A percentile compares a stretch with the other conserved stretches of the same genome.
Evolutionary conservation across 2,797 vertebrate species (phyloP).

Genomic region (Smutsia gigantea): DNA sequence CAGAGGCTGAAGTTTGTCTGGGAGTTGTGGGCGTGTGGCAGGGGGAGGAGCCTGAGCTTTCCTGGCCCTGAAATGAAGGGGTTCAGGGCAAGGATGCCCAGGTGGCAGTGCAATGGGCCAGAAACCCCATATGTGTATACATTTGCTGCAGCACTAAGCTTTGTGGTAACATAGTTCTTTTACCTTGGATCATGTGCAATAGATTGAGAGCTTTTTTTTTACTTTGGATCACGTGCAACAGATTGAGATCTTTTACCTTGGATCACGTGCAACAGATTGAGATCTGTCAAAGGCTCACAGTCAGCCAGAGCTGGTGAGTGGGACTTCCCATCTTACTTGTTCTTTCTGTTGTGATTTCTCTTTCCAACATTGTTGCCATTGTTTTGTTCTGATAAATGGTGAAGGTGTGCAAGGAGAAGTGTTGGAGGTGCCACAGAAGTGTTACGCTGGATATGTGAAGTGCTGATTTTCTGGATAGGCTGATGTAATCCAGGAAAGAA

Average conservation of each 20-base stretch:
- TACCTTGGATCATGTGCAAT: neutral
- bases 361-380: neutral
- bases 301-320: neutral
- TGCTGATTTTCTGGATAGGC: neutral
- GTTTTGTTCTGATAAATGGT: neutral
- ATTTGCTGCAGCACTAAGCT: neutral
- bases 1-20: neutral
- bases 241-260: neutral
- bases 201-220: neutral
- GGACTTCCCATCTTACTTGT: neutral
- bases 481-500: neutral
- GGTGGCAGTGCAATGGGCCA: neutral
- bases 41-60: neutral
- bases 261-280: neutral
- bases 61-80: neutral
- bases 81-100: neutral
- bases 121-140: neutral
- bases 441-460: neutral
- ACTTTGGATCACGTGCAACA: neutral
- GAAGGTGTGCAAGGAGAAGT: neutral
- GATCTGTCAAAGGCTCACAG: neutral
- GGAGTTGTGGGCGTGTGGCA: neutral
- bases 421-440: neutral
- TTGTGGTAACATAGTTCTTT: neutral
- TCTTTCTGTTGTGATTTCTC: neutral